Base-by-base conservation (phyloP, 1,140 invertebrate species). In the Luehdorfia chinensis region DNA sequence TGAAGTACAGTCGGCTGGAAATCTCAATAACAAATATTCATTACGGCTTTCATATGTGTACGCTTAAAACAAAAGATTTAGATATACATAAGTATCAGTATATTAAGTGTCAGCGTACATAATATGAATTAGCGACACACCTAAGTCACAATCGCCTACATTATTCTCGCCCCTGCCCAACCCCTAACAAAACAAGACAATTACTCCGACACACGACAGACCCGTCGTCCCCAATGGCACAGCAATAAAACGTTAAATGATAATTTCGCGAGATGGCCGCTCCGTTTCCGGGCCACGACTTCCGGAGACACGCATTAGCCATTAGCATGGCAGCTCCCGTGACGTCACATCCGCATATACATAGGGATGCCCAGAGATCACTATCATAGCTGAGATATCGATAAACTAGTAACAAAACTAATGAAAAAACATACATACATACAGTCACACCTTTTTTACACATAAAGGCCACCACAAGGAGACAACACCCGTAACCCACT, bases 291-390 rank as follows among this genome's bases (percentile, higher is more conserved):
- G 66, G 34, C 53, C 50, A 61, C 63, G 50, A 66, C 59, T 77
- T 78, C 73, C 75, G 72, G 66, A 58, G 66, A 79, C 77, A 77
- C 75, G 75, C 77, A 78, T 79, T 74, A 77, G 69, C 77, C 75
- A 81, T 81, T 78, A 81, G 71, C 73, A 76, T 77, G 75, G 72
- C 69, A 63, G 66, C 70, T 59, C 67, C 54, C 55, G 53, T 72
- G 69, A 76, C 75, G 73, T 75, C 71, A 73, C 68, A 56, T 77
- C 75, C 75, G 72, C 49, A 47, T 19, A 32, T 27, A 30, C 47
- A 37, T 55, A 59, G 59, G 39, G 55, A 55, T 48, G 59, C 36
- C 2, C n/a, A 9, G 4, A 11, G n/a, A 31, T 4, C 5, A 11
- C 2, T 12, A 31, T n/a, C n/a, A n/a, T n/a, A n/a, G n/a, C n/a